phyloP scores from a whole-genome alignment of 2,113 vertebrate species.

The Holacanthus passer region DNA sequence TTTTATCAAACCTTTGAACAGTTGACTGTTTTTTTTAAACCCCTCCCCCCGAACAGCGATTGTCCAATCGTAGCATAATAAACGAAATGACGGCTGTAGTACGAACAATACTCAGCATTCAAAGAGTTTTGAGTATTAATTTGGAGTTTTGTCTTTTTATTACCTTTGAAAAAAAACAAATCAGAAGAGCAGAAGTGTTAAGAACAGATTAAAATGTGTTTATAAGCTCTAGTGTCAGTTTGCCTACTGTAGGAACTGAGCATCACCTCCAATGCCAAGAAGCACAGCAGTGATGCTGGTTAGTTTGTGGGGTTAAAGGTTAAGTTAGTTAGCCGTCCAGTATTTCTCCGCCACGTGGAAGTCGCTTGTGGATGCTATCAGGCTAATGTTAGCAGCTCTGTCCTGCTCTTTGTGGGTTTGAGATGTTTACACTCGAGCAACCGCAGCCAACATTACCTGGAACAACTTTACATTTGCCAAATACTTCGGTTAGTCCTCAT shows the following conservation, averaged over 20 bases:
- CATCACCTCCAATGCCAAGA: not conserved
- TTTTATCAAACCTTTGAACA: not conserved
- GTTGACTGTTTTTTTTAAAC: constrained; percentile 14
- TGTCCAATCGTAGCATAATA: not conserved
- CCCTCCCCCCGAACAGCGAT: not conserved
- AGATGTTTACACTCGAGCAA: not conserved
- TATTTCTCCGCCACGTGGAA: not conserved
- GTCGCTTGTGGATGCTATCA: not conserved
- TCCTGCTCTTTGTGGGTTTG: not conserved
- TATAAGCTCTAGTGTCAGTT: not conserved
- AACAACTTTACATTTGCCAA: not conserved
- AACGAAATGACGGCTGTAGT: not conserved
- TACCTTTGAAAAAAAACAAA: not conserved
- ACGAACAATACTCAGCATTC: not conserved
- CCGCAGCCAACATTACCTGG: not conserved
- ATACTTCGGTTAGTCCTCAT: too few relatives aligned
- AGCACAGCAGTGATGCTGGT: not conserved
- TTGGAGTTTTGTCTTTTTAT: not conserved
- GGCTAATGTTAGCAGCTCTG: not conserved
- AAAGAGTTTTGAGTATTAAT: too few relatives aligned
- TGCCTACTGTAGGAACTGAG: not conserved
- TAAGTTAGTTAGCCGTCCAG: not conserved
- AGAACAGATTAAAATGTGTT: not conserved
- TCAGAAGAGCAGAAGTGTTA: not conserved
- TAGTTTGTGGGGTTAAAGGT: not conserved